phyloP scores from a whole-genome alignment of 2,888 invertebrate species.

The Drosophila gaucha region DNA sequence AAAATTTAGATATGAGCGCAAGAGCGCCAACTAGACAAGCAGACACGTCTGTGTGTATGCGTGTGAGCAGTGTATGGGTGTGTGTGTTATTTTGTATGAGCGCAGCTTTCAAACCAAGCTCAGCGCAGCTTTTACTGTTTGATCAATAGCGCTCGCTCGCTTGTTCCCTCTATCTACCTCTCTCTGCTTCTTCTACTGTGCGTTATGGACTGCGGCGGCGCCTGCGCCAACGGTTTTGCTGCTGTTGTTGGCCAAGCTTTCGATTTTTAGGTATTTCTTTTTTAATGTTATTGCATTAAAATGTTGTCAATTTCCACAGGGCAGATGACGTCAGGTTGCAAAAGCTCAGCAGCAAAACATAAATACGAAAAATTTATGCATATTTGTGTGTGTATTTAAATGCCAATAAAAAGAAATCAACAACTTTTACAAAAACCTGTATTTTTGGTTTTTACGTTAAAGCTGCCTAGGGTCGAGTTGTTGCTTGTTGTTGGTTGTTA shows the following conservation, averaged over 20 bases:
- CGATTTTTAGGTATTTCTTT: slow-evolving; percentile 26
- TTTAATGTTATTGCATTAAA: slow-evolving; percentile 30
- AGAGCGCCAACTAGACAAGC: slow-evolving; percentile 29
- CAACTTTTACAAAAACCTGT: slow-evolving; percentile 57
- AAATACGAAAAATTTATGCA: slow-evolving; percentile 12
- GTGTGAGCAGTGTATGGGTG: slow-evolving; percentile 1
- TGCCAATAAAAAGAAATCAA: slow-evolving; percentile 50
- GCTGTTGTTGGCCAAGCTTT: slow-evolving; percentile 36
- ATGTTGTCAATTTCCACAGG: slow-evolving; percentile 4
- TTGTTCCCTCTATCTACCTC: slow-evolving; percentile 1
- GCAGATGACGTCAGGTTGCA: slow-evolving; percentile 32
- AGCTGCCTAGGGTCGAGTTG: slow-evolving; percentile 29
- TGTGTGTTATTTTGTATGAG: slow-evolving; percentile 12
- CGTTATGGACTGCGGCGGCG: slow-evolving; percentile 18
- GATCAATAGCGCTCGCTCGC: slow-evolving; percentile 24
- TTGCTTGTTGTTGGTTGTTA: slow-evolving; percentile 28
- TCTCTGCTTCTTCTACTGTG: slow-evolving; percentile 8
- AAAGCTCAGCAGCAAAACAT: slow-evolving; percentile 12
- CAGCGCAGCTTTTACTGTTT: slow-evolving; percentile 17
- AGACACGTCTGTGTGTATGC: slow-evolving; percentile 8
- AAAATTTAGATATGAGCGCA: slow-evolving; percentile 1
- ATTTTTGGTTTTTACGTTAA: slow-evolving; percentile 30
- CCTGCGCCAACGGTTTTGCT: slow-evolving; percentile 24
- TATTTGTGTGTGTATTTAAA: slow-evolving; percentile 27
- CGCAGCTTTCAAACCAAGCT: slow-evolving; percentile 36